These are phyloP conservation scores for Hyla sarda DNA, from an alignment of 2,113 vertebrate genomes.

Conservation along the genomic window DNA sequence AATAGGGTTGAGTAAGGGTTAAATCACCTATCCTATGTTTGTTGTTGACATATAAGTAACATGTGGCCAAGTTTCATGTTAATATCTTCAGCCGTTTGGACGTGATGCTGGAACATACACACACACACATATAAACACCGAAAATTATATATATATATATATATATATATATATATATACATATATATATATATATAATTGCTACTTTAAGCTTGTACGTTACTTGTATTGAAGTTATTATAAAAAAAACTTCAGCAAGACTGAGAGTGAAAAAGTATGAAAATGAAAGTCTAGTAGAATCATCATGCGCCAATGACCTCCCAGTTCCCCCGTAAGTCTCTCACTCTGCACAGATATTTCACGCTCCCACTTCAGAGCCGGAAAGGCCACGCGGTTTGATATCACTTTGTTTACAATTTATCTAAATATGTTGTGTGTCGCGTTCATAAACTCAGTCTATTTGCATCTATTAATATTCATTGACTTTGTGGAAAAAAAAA, in stretches of 20 bases:
- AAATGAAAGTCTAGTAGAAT: background rate
- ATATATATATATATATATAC: too few relatives aligned
- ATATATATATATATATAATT: too few relatives aligned
- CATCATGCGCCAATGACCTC: background rate
- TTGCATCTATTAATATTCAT: slow-evolving; percentile 49
- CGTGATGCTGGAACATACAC: too few relatives aligned
- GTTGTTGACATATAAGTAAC: too few relatives aligned
- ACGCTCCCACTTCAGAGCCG: background rate
- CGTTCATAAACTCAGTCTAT: slow-evolving; percentile 29
- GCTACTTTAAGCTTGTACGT: too few relatives aligned
- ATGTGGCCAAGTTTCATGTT: too few relatives aligned
- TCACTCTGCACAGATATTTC: background rate
- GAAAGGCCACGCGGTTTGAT: background rate
- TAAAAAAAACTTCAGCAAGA: background rate
- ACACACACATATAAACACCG: too few relatives aligned
- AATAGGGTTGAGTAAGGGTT: too few relatives aligned
- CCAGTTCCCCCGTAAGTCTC: background rate
- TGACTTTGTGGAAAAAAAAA: slow-evolving; percentile 35
- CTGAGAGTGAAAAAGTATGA: background rate
- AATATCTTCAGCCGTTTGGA: too few relatives aligned
- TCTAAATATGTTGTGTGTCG: slow-evolving; percentile 12
- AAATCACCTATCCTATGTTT: too few relatives aligned
- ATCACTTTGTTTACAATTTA: slow-evolving; percentile 34
- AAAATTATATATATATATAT: too few relatives aligned
- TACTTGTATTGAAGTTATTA: background rate